These are phyloP conservation scores for Aelia acuminata DNA, from an alignment of 2,888 invertebrate species.

Conservation along the genomic window DNA sequence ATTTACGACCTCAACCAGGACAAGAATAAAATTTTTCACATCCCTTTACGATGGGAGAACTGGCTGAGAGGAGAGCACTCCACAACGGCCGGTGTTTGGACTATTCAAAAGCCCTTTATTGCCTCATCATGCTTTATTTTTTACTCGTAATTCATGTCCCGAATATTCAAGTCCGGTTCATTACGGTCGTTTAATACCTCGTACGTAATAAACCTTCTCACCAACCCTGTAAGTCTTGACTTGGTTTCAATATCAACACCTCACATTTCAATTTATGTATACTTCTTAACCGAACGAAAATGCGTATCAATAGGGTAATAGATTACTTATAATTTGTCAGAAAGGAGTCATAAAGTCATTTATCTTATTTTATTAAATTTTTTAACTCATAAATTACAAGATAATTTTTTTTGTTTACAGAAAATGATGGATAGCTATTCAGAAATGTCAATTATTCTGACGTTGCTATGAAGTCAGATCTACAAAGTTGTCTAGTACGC, in stretches of 20 bases:
- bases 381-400: too few relatives aligned
- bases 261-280: neutral
- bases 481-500: too few relatives aligned
- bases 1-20: slow-evolving; percentile 31
- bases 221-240: neutral
- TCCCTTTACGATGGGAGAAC: neutral
- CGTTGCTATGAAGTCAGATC: too few relatives aligned
- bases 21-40: slow-evolving; percentile 50
- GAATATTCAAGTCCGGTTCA: neutral
- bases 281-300: too few relatives aligned
- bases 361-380: too few relatives aligned
- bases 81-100: neutral
- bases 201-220: neutral
- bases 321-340: too few relatives aligned
- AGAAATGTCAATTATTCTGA: too few relatives aligned
- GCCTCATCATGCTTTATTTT: neutral
- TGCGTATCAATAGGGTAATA: too few relatives aligned
- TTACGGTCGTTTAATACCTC: neutral
- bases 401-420: too few relatives aligned
- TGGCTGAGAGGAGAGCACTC: neutral
- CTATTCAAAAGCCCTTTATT: slow-evolving; percentile 43
- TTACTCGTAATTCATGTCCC: neutral
- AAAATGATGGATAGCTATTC: too few relatives aligned
- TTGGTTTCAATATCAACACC: neutral
- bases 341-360: too few relatives aligned